Evolutionary conservation across 2,797 vertebrate genomes (phyloP).

Genomic region (Hafferia zeledoni): DNA sequence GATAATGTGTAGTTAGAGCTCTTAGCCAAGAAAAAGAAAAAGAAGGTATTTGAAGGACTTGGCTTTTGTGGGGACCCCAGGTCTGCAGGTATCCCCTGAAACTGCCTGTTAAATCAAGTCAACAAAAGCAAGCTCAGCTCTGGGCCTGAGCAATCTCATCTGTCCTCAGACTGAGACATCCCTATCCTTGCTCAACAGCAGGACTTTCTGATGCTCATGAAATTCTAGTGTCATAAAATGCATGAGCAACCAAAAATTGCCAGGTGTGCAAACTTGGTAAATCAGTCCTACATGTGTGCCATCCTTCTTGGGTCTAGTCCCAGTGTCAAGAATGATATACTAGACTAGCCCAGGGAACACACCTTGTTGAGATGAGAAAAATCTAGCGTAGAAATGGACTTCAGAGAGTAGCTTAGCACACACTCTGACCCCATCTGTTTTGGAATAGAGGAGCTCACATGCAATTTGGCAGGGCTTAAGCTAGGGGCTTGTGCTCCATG

Average conservation of each 20-base stretch:
- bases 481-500: not conserved
- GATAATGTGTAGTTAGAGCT: not conserved
- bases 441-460: not conserved
- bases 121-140: not conserved
- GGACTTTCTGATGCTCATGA: not conserved
- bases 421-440: not conserved
- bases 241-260: not conserved
- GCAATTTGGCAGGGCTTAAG: not conserved
- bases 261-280: not conserved
- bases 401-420: not conserved
- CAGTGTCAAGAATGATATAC: not conserved
- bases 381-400: not conserved
- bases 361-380: not conserved
- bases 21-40: not conserved
- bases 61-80: not conserved
- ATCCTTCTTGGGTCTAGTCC: not conserved
- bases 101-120: not conserved
- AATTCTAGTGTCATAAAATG: not conserved
- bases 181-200: not conserved
- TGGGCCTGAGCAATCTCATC: not conserved
- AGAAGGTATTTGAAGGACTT: not conserved
- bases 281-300: not conserved
- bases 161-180: not conserved
- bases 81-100: not conserved
- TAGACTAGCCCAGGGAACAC: not conserved